Conservation (phyloP, 2,113 vertebrate species). For the Mesitornis unicolor region DNA sequence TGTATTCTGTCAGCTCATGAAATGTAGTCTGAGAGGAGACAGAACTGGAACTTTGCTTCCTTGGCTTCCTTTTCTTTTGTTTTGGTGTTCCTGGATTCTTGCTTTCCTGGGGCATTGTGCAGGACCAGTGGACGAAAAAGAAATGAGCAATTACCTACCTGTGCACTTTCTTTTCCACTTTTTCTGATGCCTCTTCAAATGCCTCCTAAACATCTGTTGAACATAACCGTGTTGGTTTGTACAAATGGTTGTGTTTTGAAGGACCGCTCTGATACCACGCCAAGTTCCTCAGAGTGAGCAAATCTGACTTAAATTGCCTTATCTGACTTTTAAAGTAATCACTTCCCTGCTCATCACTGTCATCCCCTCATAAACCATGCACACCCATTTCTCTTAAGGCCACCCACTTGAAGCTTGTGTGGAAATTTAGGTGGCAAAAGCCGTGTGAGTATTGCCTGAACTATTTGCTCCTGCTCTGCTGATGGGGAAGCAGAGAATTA, state of each 20-base stretch:
- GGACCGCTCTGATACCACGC: background rate
- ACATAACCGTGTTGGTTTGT: background rate
- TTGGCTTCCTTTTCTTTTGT: background rate
- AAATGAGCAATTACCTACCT: background rate
- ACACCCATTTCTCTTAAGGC: background rate
- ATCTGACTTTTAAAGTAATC: background rate
- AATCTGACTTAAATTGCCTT: background rate
- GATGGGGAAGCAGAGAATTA: background rate
- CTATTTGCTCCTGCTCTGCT: background rate
- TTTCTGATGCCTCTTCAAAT: background rate
- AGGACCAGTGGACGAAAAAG: background rate
- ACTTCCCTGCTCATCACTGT: background rate
- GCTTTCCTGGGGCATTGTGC: background rate
- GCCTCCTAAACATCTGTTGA: slow-evolving; percentile 22
- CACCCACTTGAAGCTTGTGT: background rate
- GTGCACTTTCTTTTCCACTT: background rate
- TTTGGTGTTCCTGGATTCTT: background rate
- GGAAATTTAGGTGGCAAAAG: background rate
- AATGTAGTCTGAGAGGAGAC: background rate
- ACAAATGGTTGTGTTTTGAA: background rate
- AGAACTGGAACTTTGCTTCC: background rate
- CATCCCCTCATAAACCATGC: background rate
- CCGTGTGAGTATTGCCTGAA: background rate
- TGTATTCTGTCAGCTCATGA: background rate
- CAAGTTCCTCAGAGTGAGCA: background rate